Evolutionary conservation across 2,797 vertebrate species (phyloP), one percentile per base, ranked within the genome.

Genomic region (Kryptopterus vitreolus): DNA sequence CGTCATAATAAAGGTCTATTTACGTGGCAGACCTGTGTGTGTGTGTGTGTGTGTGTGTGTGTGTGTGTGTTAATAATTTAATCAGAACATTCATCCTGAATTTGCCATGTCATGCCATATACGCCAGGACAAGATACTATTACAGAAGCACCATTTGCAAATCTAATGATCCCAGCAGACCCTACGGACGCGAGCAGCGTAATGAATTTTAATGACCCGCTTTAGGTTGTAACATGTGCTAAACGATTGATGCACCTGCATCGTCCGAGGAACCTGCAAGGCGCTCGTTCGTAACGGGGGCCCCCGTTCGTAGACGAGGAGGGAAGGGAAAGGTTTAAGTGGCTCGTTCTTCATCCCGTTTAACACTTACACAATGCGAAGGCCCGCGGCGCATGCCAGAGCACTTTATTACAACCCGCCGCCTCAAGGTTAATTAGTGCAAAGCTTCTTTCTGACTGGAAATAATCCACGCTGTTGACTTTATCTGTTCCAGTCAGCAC

Each of bases 121-220:
- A 68, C 82, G 86, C 88, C 84, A 78, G 72, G 33, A 82, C 57
- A 11, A 72, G 74, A 66, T 78, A 62, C 79, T 78, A 80, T 79
- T 79, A 83, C 81, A 78, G 83, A 62, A 85, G 83, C 58, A 50
- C 74, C 69, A 90, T 91, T 83, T 90, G 89, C 87, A 90, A 88
- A 86, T 88, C 81, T 87, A 89, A 91, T 86, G 84, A 69, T 58
- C 53, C 38, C 46, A 68, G 84, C 79, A 78, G 77, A n/a, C 83
- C 71, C 80, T 63, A 43, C 59, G 52, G 81, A 57, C 5, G 62
- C 77, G 76, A 69, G 62, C 70, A 81, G 79, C 85, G 86, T 87
- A 86, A 90, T 90, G 79, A 85, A 89, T 90, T 90, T 88, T 88
- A 87, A 90, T 86, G 86, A 86, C 84, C 84, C 84, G 79, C 84